These are phyloP conservation scores for Drosophila anceps DNA, from an alignment of 2,888 invertebrate species.

Conservation along the genomic window DNA sequence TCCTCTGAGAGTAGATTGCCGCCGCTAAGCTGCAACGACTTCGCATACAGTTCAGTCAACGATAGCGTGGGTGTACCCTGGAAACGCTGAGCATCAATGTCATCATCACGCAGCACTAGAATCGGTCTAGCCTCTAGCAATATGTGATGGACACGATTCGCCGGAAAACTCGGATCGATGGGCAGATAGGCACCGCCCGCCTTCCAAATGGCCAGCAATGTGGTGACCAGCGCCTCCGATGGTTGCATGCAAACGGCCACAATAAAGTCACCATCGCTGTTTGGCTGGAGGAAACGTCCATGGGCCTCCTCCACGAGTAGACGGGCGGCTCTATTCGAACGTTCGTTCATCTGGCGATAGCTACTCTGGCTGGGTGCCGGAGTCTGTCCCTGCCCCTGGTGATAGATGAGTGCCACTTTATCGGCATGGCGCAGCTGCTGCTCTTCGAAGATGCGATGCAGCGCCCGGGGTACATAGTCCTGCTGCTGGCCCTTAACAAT, in stretches of 20 bases:
- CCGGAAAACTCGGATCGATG: constrained; percentile 90
- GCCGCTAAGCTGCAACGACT: constrained; percentile 70
- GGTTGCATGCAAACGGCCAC: constrained; percentile 93
- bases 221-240: constrained; percentile 88
- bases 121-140: constrained; percentile 90
- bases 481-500: constrained; percentile 88
- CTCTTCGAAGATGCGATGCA: constrained; percentile 87
- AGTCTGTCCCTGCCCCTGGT: constrained; percentile 51
- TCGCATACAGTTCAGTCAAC: constrained; percentile 77
- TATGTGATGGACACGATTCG: constrained; percentile 91
- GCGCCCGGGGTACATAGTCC: constrained; percentile 86
- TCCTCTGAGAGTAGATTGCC: constrained; percentile 83
- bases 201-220: constrained; percentile 92
- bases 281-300: constrained; percentile 83
- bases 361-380: constrained; percentile 74
- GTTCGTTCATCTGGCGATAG: constrained; percentile 85
- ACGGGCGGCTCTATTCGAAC: constrained; percentile 86
- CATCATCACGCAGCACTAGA: constrained; percentile 88
- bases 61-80: constrained; percentile 72
- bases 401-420: constrained; percentile 88
- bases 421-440: constrained; percentile 87
- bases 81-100: constrained; percentile 77
- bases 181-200: constrained; percentile 94
- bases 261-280: constrained; percentile 90
- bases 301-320: constrained; percentile 79